These are phyloP conservation scores for Mormyrus proboscirostris DNA, from an alignment of 2,797 vertebrate genomes.

Conservation along the genomic window DNA sequence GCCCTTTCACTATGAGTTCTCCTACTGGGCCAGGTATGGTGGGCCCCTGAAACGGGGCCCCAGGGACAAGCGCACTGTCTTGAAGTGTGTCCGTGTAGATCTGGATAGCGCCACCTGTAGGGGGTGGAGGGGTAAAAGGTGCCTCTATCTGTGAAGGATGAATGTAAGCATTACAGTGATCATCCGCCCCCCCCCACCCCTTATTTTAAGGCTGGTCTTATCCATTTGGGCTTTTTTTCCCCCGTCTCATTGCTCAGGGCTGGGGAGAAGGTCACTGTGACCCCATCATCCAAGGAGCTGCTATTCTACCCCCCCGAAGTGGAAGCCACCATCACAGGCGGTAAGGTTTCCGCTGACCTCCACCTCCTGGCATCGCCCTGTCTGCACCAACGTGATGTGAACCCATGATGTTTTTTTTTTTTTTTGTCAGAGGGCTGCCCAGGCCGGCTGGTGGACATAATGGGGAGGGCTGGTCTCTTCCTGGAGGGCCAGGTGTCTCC, in stretches of 20 bases:
- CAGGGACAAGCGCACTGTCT: neutral
- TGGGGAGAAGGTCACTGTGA: conserved; percentile 92
- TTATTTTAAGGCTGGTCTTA: neutral
- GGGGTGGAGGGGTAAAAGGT: neutral
- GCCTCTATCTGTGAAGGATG: neutral
- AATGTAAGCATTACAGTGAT: neutral
- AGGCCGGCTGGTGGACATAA: conserved; percentile 85
- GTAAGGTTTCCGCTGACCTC: conserved; percentile 46
- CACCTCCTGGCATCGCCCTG: neutral
- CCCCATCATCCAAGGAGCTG: conserved; percentile 88
- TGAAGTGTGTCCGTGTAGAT: neutral
- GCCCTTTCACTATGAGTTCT: conserved; percentile 91
- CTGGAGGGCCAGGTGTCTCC: conserved; percentile 83
- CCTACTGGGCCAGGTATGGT: conserved; percentile 89
- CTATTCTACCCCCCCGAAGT: conserved; percentile 92
- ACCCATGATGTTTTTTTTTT: neutral
- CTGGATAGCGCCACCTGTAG: neutral
- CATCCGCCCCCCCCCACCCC: neutral
- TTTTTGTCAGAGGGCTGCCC: conserved; percentile 78
- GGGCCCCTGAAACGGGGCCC: neutral
- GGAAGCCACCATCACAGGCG: conserved; percentile 87
- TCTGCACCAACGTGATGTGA: neutral
- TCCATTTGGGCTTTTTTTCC: neutral
- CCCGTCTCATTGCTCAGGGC: conserved; percentile 58
- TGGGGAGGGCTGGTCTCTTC: conserved; percentile 86